These are phyloP conservation scores for Miltochrista miniata DNA, from an alignment of 2,888 invertebrate genomes.

Conservation along the genomic window DNA sequence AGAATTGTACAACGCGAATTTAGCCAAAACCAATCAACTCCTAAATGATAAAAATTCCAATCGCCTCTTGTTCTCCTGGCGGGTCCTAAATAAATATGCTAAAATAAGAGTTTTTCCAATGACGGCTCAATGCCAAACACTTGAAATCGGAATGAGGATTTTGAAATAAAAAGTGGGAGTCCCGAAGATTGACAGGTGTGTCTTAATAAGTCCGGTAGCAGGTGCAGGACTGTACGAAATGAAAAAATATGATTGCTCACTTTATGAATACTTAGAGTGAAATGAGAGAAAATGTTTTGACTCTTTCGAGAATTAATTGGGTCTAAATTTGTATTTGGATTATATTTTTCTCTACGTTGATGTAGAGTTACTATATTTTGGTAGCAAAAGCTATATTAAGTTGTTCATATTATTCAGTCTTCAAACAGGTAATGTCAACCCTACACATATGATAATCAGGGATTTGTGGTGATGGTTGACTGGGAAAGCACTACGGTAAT, in stretches of 20 bases:
- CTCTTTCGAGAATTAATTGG: constrained; percentile 3
- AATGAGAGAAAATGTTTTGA: constrained; percentile 33
- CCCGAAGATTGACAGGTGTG: constrained; percentile 82
- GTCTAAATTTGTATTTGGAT: neutral
- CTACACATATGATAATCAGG: no score
- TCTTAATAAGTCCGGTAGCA: constrained; percentile 79
- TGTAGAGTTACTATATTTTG: no score
- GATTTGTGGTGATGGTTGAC: no score
- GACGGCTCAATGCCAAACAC: constrained; percentile 61
- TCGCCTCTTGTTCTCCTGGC: constrained; percentile 39
- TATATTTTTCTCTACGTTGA: neutral
- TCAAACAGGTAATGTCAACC: no score
- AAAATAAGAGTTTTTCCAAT: constrained; percentile 62
- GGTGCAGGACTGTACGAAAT: constrained; percentile 68
- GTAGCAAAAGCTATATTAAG: no score
- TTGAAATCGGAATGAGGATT: constrained; percentile 62
- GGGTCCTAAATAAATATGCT: constrained; percentile 69
- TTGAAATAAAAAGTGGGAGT: constrained; percentile 70
- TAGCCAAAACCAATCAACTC: constrained; percentile 60
- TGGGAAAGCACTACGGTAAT: no score
- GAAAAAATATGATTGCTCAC: constrained; percentile 78
- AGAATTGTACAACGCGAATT: no score
- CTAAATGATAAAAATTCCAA: constrained; percentile 57
- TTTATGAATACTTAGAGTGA: constrained; percentile 46
- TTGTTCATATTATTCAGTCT: no score